Evolutionary conservation across 53 echinoderm and acorn worm species (phyloP).

Genomic region (Temnopleurus reevesii): DNA sequence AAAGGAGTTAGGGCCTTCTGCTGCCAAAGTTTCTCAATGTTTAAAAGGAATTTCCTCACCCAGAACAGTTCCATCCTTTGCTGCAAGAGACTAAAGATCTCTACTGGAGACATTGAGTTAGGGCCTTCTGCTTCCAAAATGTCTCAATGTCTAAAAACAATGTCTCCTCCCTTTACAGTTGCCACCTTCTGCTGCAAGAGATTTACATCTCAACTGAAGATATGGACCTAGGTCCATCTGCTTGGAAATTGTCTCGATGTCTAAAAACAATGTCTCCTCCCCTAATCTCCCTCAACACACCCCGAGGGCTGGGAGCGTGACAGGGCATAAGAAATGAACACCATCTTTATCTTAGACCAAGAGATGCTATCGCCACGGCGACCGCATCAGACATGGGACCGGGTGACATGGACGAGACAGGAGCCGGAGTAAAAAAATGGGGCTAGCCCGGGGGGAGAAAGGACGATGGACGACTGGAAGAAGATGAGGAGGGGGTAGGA

Average conservation of each 20-base stretch:
- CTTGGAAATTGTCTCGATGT: neutral
- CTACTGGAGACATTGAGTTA: too few species aligned
- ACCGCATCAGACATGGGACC: constrained; percentile 14
- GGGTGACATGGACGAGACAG: neutral
- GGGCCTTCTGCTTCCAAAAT: too few species aligned
- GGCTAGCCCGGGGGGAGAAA: constrained; percentile 16
- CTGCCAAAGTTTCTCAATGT: too few species aligned
- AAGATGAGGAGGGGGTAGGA: neutral
- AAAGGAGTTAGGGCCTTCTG: too few species aligned
- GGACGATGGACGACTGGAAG: neutral
- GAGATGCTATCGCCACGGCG: constrained; percentile 37
- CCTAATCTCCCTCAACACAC: constrained; percentile 12
- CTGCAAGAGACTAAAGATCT: too few species aligned
- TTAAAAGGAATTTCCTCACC: too few species aligned
- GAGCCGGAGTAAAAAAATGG: neutral
- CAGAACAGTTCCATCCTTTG: too few species aligned
- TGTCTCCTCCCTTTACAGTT: too few species aligned
- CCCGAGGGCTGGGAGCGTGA: neutral
- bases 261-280: constrained; percentile 40
- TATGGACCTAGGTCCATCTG: neutral
- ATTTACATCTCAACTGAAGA: too few species aligned
- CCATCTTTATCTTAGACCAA: neutral
- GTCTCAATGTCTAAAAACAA: too few species aligned
- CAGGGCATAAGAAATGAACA: neutral
- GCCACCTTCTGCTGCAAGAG: too few species aligned